These are phyloP conservation scores for Eutrigla gurnardus DNA, from an alignment of 2,797 vertebrate species.

Conservation along the genomic window DNA sequence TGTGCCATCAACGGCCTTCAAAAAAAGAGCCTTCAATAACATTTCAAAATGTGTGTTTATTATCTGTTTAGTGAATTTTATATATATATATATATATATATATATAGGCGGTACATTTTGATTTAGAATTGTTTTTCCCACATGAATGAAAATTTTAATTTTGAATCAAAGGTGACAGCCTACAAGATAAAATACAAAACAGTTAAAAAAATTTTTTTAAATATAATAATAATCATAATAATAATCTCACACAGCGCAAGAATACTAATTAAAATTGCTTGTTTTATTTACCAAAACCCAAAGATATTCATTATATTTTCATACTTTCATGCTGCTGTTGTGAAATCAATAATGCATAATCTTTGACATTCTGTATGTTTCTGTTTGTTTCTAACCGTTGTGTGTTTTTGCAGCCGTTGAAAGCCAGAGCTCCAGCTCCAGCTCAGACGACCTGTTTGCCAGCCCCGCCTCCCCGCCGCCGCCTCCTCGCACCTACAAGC, in stretches of 20 bases:
- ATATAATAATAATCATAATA: too few species aligned
- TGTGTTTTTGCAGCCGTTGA: conserved; percentile 87
- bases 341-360: neutral
- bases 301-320: neutral
- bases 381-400: neutral
- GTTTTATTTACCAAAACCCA: neutral
- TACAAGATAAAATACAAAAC: too few species aligned
- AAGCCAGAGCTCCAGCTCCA: conserved; percentile 93
- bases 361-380: neutral
- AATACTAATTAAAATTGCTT: neutral
- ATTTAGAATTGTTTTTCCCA: neutral
- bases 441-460: conserved; percentile 89
- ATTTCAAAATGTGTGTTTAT: too few species aligned
- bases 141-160: too few species aligned
- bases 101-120: neutral
- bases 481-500: conserved; percentile 94
- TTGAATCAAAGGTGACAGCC: too few species aligned
- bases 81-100: too few species aligned
- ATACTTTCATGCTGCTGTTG: neutral
- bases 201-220: too few species aligned
- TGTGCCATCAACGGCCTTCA: neutral
- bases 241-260: neutral
- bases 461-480: conserved; percentile 90
- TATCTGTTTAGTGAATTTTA: too few species aligned
- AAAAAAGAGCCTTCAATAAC: too few species aligned